A percentile compares a stretch with the other conserved stretches of the same genome.
Evolutionary conservation across 2,888 invertebrate genomes (phyloP).

Genomic region (Ormyrus labotus): DNA sequence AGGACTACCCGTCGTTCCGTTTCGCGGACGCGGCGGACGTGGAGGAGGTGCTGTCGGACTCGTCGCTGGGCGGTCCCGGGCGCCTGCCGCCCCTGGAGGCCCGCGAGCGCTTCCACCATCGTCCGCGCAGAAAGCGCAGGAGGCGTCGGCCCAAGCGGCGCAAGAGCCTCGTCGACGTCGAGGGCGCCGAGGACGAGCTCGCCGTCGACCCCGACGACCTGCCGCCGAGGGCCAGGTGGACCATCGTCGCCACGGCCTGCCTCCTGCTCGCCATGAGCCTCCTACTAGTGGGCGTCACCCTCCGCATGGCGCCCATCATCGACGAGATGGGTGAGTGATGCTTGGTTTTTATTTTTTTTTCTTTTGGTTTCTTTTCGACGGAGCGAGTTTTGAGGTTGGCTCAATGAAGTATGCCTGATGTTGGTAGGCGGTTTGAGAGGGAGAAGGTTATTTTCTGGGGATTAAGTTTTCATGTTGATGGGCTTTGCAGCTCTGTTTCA

Average conservation of each 20-base stretch:
- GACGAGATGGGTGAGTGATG: constrained; percentile 93
- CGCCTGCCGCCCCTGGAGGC: constrained; percentile 6
- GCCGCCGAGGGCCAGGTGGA: constrained; percentile 90
- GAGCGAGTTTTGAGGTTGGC: too few relatives aligned
- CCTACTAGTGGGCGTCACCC: constrained; percentile 91
- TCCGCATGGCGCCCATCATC: constrained; percentile 95
- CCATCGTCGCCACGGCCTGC: constrained; percentile 93
- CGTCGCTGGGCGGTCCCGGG: too few relatives aligned
- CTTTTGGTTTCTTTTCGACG: too few relatives aligned
- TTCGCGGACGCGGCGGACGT: constrained; percentile 76
- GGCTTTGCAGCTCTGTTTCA: too few relatives aligned
- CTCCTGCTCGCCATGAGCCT: constrained; percentile 92
- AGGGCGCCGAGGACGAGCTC: constrained; percentile 66
- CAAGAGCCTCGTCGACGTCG: constrained; percentile 68
- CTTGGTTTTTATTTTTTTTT: neutral
- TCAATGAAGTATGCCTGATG: too few relatives aligned
- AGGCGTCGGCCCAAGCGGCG: constrained; percentile 58
- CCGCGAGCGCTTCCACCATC: constrained; percentile 66
- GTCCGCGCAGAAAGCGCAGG: constrained; percentile 69
- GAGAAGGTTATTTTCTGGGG: too few relatives aligned
- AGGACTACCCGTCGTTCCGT: constrained; percentile 77
- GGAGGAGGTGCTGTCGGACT: constrained; percentile 57
- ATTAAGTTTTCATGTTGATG: too few relatives aligned
- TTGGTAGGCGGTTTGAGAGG: too few relatives aligned
- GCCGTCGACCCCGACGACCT: constrained; percentile 88